Base-by-base conservation (phyloP, 2,888 invertebrate genomes). In the Stenoptilia bipunctidactyla region DNA sequence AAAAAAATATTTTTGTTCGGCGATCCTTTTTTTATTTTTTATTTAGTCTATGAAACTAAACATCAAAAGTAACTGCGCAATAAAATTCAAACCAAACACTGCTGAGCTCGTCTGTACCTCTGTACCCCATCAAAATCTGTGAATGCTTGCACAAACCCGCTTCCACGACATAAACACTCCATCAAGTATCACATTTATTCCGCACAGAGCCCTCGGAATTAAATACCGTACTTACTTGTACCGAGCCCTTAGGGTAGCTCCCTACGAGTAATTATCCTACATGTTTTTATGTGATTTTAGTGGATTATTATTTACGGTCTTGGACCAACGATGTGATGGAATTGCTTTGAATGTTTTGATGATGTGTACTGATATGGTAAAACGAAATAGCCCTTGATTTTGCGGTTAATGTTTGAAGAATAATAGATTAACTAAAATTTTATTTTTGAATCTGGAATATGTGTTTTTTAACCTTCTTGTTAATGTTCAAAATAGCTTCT, bases 81-180 rank as follows among this genome's bases (percentile, higher is more conserved):
- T n/a, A n/a, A n/a, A n/a, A n/a, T 9, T 25, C 13, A 34, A 34
- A 13, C 34, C 34, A 34, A 35, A 38, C 40, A 45, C 39, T 57
- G 58, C 44, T 44, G 52, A 40, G 4, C 48, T 1, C 60, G 61
- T 61, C 65, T 60, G 71, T 83, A 75, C 75, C 40, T 42, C 50
- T 55, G 66, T 73, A 76, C 82, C 83, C 82, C 68, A 79, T 72
- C 77, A 64, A 80, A 83, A 82, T 83, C 82, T 79, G 79, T 83
- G 83, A 82, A 83, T 83, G 83, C 82, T 83, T 83, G 80, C 83
- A 63, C 82, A 83, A 83, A 82, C 82, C 79, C 82, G 83, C 83
- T 83, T 83, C 76, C 80, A 80, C 80, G 80, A 75, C 76, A 76
- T 69, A 76, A 79, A 77, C 74, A 75, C 64, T 68, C 65, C 61